phyloP scores from a whole-genome alignment of 2,888 invertebrate species.

The Drosophila mayaguana region DNA sequence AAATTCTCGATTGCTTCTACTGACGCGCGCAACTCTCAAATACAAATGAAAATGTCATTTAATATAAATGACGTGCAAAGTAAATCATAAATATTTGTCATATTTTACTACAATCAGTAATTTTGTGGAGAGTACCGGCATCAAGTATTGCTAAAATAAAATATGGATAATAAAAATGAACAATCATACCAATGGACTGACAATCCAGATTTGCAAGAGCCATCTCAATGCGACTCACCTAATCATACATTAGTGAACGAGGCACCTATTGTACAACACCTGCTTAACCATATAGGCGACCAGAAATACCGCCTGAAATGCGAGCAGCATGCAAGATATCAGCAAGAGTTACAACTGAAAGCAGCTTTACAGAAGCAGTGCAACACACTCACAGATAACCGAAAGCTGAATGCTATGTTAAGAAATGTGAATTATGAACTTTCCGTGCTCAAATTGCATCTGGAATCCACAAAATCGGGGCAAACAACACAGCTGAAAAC shows the following conservation, averaged over 20 bases:
- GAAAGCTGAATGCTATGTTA: conserved; percentile 2
- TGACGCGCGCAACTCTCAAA: conserved; percentile 6
- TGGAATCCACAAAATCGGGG: background rate
- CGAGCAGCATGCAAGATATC: background rate
- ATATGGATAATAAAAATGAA: background rate
- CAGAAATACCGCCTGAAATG: background rate
- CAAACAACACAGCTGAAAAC: background rate
- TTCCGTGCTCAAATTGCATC: background rate
- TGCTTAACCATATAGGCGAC: background rate
- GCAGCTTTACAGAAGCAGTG: background rate
- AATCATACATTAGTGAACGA: background rate
- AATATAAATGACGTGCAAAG: too few relatives aligned
- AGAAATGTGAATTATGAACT: background rate
- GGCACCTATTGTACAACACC: too few relatives aligned
- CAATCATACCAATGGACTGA: background rate
- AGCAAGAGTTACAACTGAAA: background rate
- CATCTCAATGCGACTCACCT: background rate
- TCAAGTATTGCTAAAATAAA: background rate
- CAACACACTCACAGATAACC: background rate
- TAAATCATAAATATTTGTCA: background rate
- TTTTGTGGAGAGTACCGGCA: background rate
- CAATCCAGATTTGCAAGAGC: background rate
- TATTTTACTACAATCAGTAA: background rate
- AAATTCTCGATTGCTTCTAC: background rate
- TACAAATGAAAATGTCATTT: background rate